Evolutionary conservation across 30 jellyfish, hydroid and myxozoan species (phyloP).

Genomic region (Nemopilema nomurai): DNA sequence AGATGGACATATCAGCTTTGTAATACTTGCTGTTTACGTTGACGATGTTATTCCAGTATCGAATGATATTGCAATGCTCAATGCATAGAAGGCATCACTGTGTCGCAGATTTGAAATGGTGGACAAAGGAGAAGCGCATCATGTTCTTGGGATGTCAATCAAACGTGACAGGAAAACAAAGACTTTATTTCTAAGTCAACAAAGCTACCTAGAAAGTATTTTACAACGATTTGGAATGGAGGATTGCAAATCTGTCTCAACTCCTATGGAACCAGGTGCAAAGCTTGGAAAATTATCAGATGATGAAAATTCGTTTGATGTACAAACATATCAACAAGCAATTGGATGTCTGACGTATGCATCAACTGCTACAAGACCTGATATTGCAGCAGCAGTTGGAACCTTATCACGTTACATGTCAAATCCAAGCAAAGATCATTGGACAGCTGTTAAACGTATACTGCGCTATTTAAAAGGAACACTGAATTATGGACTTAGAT

Average conservation of each 20-base stretch:
- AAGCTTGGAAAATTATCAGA: neutral
- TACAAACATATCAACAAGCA: neutral
- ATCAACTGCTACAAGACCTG: slow-evolving; percentile 40
- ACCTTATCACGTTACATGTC: slow-evolving; percentile 19
- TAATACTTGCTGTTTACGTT: neutral
- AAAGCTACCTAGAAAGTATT: neutral
- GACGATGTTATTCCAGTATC: neutral
- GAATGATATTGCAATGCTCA: neutral
- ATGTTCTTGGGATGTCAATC: slow-evolving; percentile 36
- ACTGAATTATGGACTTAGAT: slow-evolving; percentile 9
- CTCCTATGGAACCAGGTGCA: slow-evolving; percentile 44
- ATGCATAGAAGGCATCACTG: neutral
- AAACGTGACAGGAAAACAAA: slow-evolving; percentile 2
- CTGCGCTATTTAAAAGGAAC: slow-evolving; percentile 30
- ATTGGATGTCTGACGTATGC: slow-evolving; percentile 35
- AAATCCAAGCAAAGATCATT: slow-evolving; percentile 29
- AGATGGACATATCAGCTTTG: neutral
- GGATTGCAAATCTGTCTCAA: slow-evolving; percentile 53
- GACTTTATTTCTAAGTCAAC: slow-evolving; percentile 7
- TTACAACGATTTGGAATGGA: slow-evolving; percentile 23
- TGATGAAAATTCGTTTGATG: neutral
- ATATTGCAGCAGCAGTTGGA: slow-evolving; percentile 41
- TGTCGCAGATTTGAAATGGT: slow-evolving; percentile 17
- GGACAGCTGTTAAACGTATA: slow-evolving; percentile 34
- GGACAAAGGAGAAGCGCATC: slow-evolving; percentile 32